phyloP scores from a whole-genome alignment of 2,888 invertebrate genomes.

The Boloria selene region DNA sequence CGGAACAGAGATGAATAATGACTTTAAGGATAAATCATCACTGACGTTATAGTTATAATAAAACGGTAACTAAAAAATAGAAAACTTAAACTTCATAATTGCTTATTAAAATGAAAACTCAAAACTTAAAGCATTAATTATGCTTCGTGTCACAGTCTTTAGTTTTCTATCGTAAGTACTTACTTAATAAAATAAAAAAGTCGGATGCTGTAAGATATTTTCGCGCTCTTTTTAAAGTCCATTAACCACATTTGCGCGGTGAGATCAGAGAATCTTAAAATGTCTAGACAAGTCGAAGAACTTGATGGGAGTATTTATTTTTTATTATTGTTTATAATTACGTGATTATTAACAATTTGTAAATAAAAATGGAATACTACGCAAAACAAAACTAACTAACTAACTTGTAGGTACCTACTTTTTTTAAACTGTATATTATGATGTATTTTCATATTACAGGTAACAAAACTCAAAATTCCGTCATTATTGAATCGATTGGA shows the following conservation, averaged over 20 bases:
- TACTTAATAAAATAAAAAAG: constrained; percentile 11
- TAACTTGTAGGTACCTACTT: too few species aligned
- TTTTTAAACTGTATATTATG: too few species aligned
- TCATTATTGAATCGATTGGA: too few species aligned
- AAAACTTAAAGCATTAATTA: not conserved
- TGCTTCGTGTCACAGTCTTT: not conserved
- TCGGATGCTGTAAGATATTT: constrained; percentile 5
- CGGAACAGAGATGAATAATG: constrained; percentile 20
- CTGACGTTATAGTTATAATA: constrained; percentile 9
- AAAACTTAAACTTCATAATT: too few species aligned
- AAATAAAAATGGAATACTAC: too few species aligned
- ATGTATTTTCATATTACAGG: too few species aligned
- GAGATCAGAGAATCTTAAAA: constrained; percentile 44
- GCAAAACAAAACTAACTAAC: too few species aligned
- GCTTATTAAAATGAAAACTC: too few species aligned
- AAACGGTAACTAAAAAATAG: not conserved
- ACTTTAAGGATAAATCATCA: constrained; percentile 18
- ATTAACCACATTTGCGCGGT: constrained; percentile 44
- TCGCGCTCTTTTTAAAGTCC: constrained; percentile 33
- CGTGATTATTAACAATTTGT: too few species aligned
- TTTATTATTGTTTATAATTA: too few species aligned
- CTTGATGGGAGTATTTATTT: constrained; percentile 25
- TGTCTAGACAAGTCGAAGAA: constrained; percentile 43
- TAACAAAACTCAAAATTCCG: too few species aligned
- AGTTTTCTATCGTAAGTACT: not conserved